Evolutionary conservation across 2,113 vertebrate genomes (phyloP), one percentile per base, ranked within the genome.

Genomic region (Zosterops borbonicus): DNA sequence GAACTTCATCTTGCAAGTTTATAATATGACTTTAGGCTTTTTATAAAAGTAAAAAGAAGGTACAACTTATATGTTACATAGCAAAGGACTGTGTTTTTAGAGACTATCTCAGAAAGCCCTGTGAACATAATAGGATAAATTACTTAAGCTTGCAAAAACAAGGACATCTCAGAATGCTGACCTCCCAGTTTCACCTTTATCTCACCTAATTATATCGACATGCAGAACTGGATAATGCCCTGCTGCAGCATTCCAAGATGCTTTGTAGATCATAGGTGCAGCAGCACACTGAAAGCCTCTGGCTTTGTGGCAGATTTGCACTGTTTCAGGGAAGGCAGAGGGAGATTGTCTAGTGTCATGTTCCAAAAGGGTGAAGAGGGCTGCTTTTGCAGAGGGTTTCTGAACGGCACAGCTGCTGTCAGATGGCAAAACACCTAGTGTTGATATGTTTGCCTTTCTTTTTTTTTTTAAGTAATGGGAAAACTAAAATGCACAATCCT

Each of bases 41-140:
- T 95, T 90, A 89, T 71, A 96, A 95, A 97, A 96, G 85, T 29
- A 55, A 55, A 65, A 65, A 80, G 31, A 83, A 80, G 7, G 33
- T 93, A 93, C 24, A 92, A 46, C 84, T 82, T 83, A 95, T 90
- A 83, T 80, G 75, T 78, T 75, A 88, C 78, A 95, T 77, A 95
- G 92, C 64, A 88, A 96, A 97, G 67, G 69, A 92, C 83, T 69
- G 24, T 95, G 94, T 84, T 89, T 97, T 97, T 94, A 95, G 94
- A 97, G 94, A 96, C 86, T 93, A 92, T 96, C 96, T 95, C 52
- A 92, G 92, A 95, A 97, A 98, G 85, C 77, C 70, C 84, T 88
- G 87, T 94, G 94, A 97, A 96, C 46, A 16, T 81, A 97, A 94
- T 85, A 90, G 92, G 83, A 96, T 96, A 95, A 97, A 97, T 96